These are phyloP conservation scores for Candidula unifasciata DNA, from an alignment of 2,888 invertebrate species.

Conservation along the genomic window DNA sequence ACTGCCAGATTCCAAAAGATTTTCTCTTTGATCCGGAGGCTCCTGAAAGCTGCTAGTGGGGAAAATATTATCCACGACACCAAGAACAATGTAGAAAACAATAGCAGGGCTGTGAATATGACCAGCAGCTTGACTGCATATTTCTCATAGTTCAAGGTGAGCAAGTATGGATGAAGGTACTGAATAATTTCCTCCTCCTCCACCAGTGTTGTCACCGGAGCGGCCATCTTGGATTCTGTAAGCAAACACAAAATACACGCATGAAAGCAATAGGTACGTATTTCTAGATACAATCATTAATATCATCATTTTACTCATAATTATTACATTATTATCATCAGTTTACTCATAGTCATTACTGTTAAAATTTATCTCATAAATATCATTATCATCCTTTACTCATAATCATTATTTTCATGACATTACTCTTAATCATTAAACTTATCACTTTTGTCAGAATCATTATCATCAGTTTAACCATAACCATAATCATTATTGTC, in stretches of 20 bases:
- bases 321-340: no score
- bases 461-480: no score
- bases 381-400: no score
- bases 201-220: neutral
- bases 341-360: no score
- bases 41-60: constrained; percentile 51
- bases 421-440: no score
- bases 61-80: neutral
- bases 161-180: constrained; percentile 62
- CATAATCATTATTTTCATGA: no score
- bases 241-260: neutral
- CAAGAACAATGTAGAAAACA: neutral
- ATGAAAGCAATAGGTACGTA: no score
- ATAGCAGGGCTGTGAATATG: neutral
- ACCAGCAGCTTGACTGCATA: neutral
- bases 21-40: constrained; percentile 64
- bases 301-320: no score
- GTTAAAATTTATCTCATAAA: no score
- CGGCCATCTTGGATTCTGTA: neutral
- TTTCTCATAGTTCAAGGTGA: constrained; percentile 57
- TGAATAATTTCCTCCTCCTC: constrained; percentile 58
- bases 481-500: no score
- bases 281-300: no score
- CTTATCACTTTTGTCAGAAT: no score
- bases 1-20: constrained; percentile 71